Conservation (phyloP, 2,797 vertebrate species). For the Alcedo atthis region DNA sequence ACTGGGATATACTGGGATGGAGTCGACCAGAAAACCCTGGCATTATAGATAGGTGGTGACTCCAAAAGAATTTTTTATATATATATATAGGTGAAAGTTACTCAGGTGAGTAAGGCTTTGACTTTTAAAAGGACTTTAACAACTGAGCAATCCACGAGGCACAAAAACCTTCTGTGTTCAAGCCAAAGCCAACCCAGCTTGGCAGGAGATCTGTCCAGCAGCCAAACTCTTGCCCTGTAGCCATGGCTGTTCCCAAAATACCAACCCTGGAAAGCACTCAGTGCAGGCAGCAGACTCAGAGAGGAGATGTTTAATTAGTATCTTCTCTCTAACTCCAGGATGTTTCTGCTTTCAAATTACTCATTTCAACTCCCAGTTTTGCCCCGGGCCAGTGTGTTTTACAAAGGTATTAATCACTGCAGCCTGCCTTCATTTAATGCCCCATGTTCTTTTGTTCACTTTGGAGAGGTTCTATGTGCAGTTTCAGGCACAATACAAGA, state of each 20-base stretch:
- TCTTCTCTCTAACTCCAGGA: neutral
- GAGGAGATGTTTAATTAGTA: neutral
- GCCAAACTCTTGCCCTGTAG: neutral
- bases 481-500: neutral
- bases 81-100: accelerated
- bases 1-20: neutral
- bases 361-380: neutral
- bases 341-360: neutral
- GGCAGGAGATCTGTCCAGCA: slow-evolving; percentile 1
- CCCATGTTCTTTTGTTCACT: neutral
- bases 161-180: neutral
- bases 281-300: neutral
- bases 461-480: neutral
- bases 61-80: accelerated
- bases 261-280: neutral
- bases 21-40: neutral
- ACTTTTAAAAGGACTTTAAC: neutral
- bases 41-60: accelerated
- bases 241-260: neutral
- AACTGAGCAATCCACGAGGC: neutral
- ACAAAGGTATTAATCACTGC: neutral
- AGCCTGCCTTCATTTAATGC: neutral
- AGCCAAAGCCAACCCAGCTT: neutral
- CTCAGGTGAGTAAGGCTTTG: neutral
- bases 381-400: neutral